phyloP scores from a whole-genome alignment of 2,888 invertebrate genomes.

The Drosophila cognata region DNA sequence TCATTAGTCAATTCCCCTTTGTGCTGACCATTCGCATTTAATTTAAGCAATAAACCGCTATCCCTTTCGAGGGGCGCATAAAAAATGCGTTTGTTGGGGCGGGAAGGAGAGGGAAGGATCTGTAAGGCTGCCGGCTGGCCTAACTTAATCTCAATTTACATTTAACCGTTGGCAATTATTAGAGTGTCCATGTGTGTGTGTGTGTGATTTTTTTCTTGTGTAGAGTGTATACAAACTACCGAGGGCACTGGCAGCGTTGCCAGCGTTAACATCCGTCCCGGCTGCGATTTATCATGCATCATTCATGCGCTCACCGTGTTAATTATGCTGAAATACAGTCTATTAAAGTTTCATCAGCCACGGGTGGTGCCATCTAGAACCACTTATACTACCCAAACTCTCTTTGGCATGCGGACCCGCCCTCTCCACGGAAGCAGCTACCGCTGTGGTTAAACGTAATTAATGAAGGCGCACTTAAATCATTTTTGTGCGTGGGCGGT shows the following conservation, averaged over 20 bases:
- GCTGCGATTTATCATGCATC: slow-evolving; percentile 69
- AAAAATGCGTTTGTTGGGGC: slow-evolving; percentile 20
- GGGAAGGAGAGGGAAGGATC: not conserved
- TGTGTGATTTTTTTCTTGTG: not conserved
- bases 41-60: slow-evolving; percentile 14
- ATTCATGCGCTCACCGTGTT: slow-evolving; percentile 74
- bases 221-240: slow-evolving; percentile 8
- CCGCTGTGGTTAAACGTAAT: slow-evolving; percentile 65
- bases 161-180: slow-evolving; percentile 72
- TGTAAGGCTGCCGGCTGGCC: slow-evolving; percentile 20
- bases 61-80: slow-evolving; percentile 29
- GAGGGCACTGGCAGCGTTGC: slow-evolving; percentile 9
- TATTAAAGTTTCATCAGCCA: slow-evolving; percentile 73
- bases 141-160: slow-evolving; percentile 70
- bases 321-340: slow-evolving; percentile 77
- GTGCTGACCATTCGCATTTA: slow-evolving; percentile 16
- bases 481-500: slow-evolving; percentile 75
- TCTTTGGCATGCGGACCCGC: not conserved
- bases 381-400: slow-evolving; percentile 7
- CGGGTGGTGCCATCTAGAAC: slow-evolving; percentile 35
- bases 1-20: slow-evolving; percentile 11
- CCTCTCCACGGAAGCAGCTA: slow-evolving; percentile 2
- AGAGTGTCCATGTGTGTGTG: slow-evolving; percentile 23
- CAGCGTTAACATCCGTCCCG: slow-evolving; percentile 10
- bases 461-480: slow-evolving; percentile 78